These are phyloP conservation scores for Chymomyza fuscimana DNA, from an alignment of 2,888 invertebrate genomes.

Conservation along the genomic window DNA sequence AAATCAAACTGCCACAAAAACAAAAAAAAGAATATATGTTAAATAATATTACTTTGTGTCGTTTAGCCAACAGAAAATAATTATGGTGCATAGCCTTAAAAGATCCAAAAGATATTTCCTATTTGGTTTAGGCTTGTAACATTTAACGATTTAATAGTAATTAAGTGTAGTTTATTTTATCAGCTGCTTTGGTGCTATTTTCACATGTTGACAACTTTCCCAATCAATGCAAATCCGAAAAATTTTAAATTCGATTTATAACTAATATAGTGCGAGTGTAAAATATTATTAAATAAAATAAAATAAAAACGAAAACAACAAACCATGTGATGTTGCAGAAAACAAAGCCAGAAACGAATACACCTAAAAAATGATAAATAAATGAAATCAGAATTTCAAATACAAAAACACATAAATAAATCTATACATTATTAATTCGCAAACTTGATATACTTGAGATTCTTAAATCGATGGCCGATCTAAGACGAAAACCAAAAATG, in stretches of 20 bases:
- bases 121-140: conserved; percentile 29
- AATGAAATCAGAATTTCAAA: not conserved
- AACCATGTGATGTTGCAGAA: conserved; percentile 70
- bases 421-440: not conserved
- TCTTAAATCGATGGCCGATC: not conserved
- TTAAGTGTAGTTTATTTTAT: conserved; percentile 65
- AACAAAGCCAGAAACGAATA: conserved; percentile 71
- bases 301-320: conserved; percentile 26
- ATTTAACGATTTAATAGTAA: conserved; percentile 44
- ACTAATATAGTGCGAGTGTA: conserved; percentile 27
- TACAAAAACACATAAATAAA: not conserved
- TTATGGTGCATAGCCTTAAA: not conserved
- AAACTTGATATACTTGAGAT: not conserved
- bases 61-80: not conserved
- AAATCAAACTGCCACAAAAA: conserved; percentile 22
- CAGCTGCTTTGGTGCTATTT: conserved; percentile 69
- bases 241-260: not conserved
- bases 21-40: conserved; percentile 33
- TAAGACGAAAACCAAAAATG: not conserved
- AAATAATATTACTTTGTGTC: conserved; percentile 16
- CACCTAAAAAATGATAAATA: conserved; percentile 40
- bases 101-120: conserved; percentile 3
- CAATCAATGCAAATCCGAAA: conserved; percentile 18
- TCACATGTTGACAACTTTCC: conserved; percentile 42
- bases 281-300: conserved; percentile 24